phyloP scores from a whole-genome alignment of 1,140 invertebrate species.

The Phenacoccus solenopsis region DNA sequence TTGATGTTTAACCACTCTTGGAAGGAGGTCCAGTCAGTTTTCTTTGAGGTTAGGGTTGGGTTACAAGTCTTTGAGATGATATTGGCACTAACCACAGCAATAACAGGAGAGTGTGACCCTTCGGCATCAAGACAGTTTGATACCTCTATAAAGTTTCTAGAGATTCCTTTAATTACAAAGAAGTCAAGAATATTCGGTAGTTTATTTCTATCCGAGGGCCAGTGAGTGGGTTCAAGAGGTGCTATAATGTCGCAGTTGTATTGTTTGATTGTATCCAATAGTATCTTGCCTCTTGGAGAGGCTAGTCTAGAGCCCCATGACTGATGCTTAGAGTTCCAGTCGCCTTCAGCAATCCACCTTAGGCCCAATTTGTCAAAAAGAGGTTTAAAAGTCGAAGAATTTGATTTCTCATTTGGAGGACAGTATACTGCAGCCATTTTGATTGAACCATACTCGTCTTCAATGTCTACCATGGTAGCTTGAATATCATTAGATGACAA shows the following conservation, averaged over 20 bases:
- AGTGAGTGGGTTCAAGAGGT: conserved; percentile 7
- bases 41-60: not conserved
- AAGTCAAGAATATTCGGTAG: conserved; percentile 16
- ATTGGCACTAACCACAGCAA: not conserved
- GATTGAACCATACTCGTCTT: not conserved
- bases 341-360: not conserved
- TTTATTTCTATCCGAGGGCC: conserved; percentile 9
- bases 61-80: not conserved
- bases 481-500: not conserved
- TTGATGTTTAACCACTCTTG: not conserved
- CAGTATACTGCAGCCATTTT: conserved; percentile 15
- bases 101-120: not conserved
- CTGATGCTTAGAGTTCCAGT: not conserved
- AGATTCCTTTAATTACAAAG: conserved; percentile 6
- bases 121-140: not conserved
- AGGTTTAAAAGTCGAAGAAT: not conserved
- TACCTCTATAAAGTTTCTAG: not conserved
- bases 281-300: not conserved
- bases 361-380: not conserved
- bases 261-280: not conserved
- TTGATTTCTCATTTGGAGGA: conserved; percentile 8
- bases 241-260: not conserved
- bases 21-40: conserved; percentile 11
- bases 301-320: conserved; percentile 2
- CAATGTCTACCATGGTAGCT: conserved; percentile 18